Percentiles rank a stretch among this genome's conserved stretches.
phyloP scores from a whole-genome alignment of 2,113 vertebrate species.

The Progne subis region DNA sequence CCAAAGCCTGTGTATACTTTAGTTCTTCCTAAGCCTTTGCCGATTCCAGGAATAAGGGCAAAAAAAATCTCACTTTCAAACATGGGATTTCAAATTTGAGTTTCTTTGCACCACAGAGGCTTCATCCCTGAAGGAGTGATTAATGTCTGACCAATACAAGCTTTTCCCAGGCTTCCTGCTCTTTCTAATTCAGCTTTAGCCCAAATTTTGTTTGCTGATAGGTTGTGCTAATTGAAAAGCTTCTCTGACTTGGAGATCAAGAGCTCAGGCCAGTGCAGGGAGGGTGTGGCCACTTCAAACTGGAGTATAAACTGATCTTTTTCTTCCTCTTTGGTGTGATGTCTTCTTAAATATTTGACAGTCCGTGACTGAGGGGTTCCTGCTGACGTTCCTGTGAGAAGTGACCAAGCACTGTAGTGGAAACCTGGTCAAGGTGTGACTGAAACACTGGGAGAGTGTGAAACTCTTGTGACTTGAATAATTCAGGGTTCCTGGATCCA shows the following conservation, averaged over 20 bases:
- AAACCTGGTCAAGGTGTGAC: not conserved
- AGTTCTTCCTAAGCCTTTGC: not conserved
- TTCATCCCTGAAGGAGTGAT: not conserved
- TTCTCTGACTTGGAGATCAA: not conserved
- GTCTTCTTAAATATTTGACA: not conserved
- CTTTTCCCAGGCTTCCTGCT: not conserved
- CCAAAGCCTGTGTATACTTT: not conserved
- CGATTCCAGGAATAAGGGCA: not conserved
- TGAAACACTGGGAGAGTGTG: not conserved
- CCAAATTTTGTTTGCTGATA: not conserved
- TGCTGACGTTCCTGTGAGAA: not conserved
- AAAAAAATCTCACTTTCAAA: not conserved
- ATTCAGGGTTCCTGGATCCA: not conserved
- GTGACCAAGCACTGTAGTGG: rapidly evolving
- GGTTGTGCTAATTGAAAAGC: not conserved
- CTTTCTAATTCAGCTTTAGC: not conserved
- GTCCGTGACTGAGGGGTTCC: not conserved
- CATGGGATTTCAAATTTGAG: not conserved
- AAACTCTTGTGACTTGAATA: not conserved
- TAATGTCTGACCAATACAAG: not conserved
- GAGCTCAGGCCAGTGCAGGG: not conserved
- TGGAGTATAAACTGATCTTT: not conserved
- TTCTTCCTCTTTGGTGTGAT: not conserved
- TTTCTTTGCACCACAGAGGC: not conserved
- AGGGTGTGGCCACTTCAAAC: not conserved